Percentiles rank a stretch among this genome's conserved stretches.
Evolutionary conservation across 2,113 vertebrate genomes (phyloP).

Genomic region (Miniopterus natalensis): DNA sequence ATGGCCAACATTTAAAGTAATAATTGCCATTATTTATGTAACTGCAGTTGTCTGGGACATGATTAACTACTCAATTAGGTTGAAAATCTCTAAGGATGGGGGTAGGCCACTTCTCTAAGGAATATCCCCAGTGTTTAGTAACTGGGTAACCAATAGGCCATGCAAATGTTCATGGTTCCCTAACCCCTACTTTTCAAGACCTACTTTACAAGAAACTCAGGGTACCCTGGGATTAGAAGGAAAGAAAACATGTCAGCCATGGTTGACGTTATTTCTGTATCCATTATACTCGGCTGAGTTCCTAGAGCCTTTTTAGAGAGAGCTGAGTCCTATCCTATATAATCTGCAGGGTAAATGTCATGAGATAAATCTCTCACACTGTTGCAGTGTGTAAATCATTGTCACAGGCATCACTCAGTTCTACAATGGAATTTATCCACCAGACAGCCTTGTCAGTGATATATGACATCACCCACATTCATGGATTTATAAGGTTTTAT

Average conservation of each 20-base stretch:
- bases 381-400: slow-evolving; percentile 70
- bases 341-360: slow-evolving; percentile 57
- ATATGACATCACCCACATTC: neutral
- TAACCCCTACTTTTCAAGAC: slow-evolving; percentile 52
- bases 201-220: slow-evolving; percentile 62
- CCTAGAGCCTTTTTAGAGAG: slow-evolving; percentile 37
- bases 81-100: neutral
- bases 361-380: slow-evolving; percentile 61
- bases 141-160: slow-evolving; percentile 40
- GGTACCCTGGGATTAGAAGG: slow-evolving; percentile 56
- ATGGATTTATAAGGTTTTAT: slow-evolving; percentile 69
- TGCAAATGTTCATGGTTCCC: slow-evolving; percentile 50
- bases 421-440: slow-evolving; percentile 39
- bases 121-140: neutral
- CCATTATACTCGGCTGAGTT: neutral
- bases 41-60: slow-evolving; percentile 5
- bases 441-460: slow-evolving; percentile 62
- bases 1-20: slow-evolving; percentile 26
- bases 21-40: slow-evolving; percentile 56
- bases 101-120: neutral
- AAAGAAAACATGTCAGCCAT: slow-evolving; percentile 54
- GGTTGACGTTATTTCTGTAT: slow-evolving; percentile 52
- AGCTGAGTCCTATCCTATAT: slow-evolving; percentile 48
- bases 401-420: slow-evolving; percentile 50
- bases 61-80: slow-evolving; percentile 45